Conservation (phyloP, 1,140 invertebrate species). For the Drosophila paulistorum region DNA sequence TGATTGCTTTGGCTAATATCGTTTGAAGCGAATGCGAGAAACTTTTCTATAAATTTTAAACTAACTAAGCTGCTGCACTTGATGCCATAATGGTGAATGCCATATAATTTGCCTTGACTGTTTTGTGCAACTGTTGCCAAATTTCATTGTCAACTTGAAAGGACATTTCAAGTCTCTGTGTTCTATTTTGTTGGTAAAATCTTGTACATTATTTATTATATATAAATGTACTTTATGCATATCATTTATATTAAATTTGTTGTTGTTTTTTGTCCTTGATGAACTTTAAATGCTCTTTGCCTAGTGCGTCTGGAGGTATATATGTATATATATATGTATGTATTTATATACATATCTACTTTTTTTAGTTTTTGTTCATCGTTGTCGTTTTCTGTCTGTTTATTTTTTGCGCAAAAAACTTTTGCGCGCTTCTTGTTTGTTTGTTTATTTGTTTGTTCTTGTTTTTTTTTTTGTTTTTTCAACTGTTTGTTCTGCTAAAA, state of each 20-base stretch:
- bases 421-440: conserved; percentile 52
- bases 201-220: background rate
- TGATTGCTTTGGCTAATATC: no score
- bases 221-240: background rate
- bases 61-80: conserved; percentile 1
- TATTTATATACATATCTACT: conserved; percentile 3
- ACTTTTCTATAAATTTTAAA: background rate
- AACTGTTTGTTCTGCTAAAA: conserved; percentile 67
- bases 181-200: background rate
- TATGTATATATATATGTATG: background rate
- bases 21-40: background rate
- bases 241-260: background rate
- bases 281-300: conserved; percentile 8
- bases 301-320: conserved; percentile 3
- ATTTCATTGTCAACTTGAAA: background rate
- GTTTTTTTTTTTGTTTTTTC: conserved; percentile 55
- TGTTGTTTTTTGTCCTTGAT: background rate
- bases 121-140: background rate
- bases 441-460: conserved; percentile 50
- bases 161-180: background rate
- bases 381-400: conserved; percentile 18
- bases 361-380: conserved; percentile 18
- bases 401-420: conserved; percentile 48
- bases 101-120: conserved; percentile 5
- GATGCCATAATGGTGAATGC: conserved; percentile 2